Base-by-base conservation (phyloP, 2,113 vertebrate genomes). In the Vulpes vulpes region DNA sequence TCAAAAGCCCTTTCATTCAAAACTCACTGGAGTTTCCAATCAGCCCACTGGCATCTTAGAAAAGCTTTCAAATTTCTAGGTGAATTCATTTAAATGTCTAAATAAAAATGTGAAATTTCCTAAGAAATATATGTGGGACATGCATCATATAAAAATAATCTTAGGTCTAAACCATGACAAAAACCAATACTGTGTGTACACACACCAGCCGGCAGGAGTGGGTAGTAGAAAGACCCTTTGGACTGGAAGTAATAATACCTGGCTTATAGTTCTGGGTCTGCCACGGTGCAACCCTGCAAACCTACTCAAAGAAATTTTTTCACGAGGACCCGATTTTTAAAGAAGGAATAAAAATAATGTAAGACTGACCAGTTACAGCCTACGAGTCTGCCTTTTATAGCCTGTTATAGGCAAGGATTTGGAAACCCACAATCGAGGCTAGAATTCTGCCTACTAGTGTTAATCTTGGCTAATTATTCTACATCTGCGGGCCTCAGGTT, bases 1-100 rank as follows among this genome's bases (percentile, higher is more conserved):
- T 97, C 80, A 96, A 97, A 97, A 96, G 90, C 69, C 43, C 83
- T 95, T 97, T 97, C 86, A 95, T 97, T 96, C 25, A 51, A 95
- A 98, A 94, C 89, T 88, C 81, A 67, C 53, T 38, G 11, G 25
- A 19, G 32, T 91, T 96, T 97, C 91, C 49, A 92, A 78, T 91
- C 49, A 76, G n/a, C 76, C 22, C 49, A 35, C 64, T 64, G 57
- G 32, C 19, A 32, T 94, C 83, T 65, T 85, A 43, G 65, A 85
- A 92, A 82, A 92, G 19, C 51, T 78, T 97, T 88, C 91, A 87
- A 65, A 92, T 38, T 86, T 97, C 85, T 92, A 80, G 80, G 81
- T 32, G 80, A 91, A 78, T 88, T 91, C 35, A 81, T 71, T 94
- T 89, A 85, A 94, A 83, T 25, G 32, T 80, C 15, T 49, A 89